Base-by-base conservation (phyloP, 2,888 invertebrate genomes). In the Bedellia somnulentella region DNA sequence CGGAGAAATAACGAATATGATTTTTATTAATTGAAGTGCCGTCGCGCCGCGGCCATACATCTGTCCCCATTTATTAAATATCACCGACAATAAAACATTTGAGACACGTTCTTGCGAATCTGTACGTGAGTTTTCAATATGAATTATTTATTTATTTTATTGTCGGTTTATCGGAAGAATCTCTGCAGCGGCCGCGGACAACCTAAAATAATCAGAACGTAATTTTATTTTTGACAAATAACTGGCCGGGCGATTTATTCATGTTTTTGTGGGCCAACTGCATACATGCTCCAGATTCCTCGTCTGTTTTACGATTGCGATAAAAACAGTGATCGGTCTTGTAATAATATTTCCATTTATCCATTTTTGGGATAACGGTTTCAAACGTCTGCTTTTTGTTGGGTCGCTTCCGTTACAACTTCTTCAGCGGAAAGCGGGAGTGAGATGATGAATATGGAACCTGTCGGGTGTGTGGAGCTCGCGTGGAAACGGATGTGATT, bases 171-270 rank as follows among this genome's bases (percentile, higher is more conserved):
- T 75, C 71, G 62, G 63, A 55, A 49, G 54, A 46, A 70, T 68
- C 68, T 54, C 45, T 37, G 57, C 53, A 55, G 51, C 49, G 47
- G 46, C 49, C 6, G 47, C 53, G 46, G 42, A 70, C 63, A n/a
- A n/a, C n/a, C n/a, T n/a, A n/a, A n/a, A 68, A 68, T 71, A 67
- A 71, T 70, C 70, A 56, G 55, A 50, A 62, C 57, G 61, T 68
- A 56, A 71, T 67, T 70, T 70, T 61, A 58, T 63, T 70, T 70
- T 68, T 70, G 71, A 73, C 71, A 75, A 75, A 73, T 71, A 68
- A 61, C 67, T 57, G 64, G 55, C 46, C 56, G 52, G 47, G 45
- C 39, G 42, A 43, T 49, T 40, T 41, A 9, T 45, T 39, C 50
- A 34, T 45, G 53, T 62, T 64, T 66, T 67, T 64, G 49, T 35